phyloP scores from a whole-genome alignment of 2,888 invertebrate genomes.

The Zeuzera pyrina region DNA sequence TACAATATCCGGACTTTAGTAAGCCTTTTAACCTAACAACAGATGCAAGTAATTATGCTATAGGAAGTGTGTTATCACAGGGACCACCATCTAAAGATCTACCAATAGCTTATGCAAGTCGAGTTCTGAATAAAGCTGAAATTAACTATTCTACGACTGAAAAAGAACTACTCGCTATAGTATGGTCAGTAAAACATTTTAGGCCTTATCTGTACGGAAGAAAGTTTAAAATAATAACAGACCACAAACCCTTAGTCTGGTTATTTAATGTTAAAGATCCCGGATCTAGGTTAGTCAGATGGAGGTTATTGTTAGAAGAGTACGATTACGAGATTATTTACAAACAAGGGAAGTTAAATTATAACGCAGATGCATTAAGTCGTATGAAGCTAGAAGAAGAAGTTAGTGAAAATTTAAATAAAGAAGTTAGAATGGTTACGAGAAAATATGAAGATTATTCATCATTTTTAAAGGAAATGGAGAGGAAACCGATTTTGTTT shows the following conservation, averaged over 20 bases:
- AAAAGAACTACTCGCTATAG: slow-evolving; percentile 9
- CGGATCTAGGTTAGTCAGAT: slow-evolving; percentile 2
- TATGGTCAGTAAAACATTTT: slow-evolving; percentile 9
- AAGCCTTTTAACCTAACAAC: slow-evolving; percentile 15
- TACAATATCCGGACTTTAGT: slow-evolving; percentile 15
- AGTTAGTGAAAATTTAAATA: background rate
- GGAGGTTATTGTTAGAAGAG: slow-evolving; percentile 5
- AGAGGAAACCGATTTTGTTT: background rate
- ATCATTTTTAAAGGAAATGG: background rate
- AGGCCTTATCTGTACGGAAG: slow-evolving; percentile 10
- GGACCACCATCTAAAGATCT: slow-evolving; percentile 6
- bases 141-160: slow-evolving; percentile 17
- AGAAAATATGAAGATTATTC: background rate
- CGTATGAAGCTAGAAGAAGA: no score
- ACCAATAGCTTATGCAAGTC: slow-evolving; percentile 20
- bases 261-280: background rate
- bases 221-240: slow-evolving; percentile 7
- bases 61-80: slow-evolving; percentile 17
- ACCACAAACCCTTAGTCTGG: slow-evolving; percentile 4
- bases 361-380: no score
- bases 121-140: slow-evolving; percentile 16
- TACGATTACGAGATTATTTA: slow-evolving; percentile 11
- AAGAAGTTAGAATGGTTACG: background rate
- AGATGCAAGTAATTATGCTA: slow-evolving; percentile 11
- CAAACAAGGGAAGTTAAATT: background rate